These are phyloP conservation scores for Drosophila tsacasi DNA, from an alignment of 1,140 invertebrate species.

Conservation along the genomic window DNA sequence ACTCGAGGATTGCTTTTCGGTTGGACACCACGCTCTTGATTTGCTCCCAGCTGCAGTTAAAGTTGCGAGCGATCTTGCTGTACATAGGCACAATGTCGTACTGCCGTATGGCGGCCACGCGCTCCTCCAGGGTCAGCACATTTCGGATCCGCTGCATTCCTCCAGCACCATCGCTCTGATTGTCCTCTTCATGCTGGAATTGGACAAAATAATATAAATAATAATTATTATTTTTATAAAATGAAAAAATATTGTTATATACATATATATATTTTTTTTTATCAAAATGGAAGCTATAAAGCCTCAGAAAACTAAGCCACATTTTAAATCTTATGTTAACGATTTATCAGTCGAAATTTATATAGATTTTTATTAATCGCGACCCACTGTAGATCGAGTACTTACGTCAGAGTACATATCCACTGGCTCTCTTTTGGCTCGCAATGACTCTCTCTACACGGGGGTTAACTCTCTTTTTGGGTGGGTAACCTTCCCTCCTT, in stretches of 20 bases:
- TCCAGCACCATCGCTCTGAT: conserved; percentile 11
- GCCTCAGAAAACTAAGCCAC: not conserved
- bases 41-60: conserved; percentile 83
- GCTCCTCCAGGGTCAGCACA: conserved; percentile 76
- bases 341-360: not conserved
- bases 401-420: conserved; percentile 73
- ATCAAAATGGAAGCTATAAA: not conserved
- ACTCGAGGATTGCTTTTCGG: conserved; percentile 70
- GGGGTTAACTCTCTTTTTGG: conserved; percentile 13
- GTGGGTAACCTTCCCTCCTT: not conserved
- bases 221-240: too few species aligned
- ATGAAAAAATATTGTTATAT: not conserved
- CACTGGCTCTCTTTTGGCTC: conserved; percentile 7
- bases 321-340: not conserved
- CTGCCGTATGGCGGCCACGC: conserved; percentile 69
- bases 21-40: conserved; percentile 80
- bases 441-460: not conserved
- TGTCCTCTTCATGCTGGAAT: conserved; percentile 36
- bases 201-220: not conserved
- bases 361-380: not conserved
- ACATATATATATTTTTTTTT: not conserved
- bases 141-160: conserved; percentile 66
- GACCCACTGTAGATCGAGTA: conserved; percentile 23
- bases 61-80: conserved; percentile 75
- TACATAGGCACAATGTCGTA: conserved; percentile 80